phyloP scores from a whole-genome alignment of 2,113 vertebrate genomes.

The Lota lota region DNA sequence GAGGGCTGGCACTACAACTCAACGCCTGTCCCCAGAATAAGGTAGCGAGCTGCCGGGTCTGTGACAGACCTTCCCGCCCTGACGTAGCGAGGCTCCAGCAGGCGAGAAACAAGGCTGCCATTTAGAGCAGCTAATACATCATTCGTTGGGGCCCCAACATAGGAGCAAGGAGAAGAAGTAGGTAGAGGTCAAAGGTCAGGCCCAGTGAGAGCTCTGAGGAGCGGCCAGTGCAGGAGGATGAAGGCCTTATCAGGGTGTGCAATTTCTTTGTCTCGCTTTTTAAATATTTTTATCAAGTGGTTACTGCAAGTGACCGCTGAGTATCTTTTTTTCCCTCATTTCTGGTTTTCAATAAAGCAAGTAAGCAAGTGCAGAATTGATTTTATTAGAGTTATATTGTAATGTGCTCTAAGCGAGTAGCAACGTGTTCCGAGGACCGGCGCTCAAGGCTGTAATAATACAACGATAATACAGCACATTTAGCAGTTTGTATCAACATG shows the following conservation, averaged over 20 bases:
- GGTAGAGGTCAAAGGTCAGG: conserved; percentile 55
- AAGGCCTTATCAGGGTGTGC: conserved; percentile 33
- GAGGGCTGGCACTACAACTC: conserved; percentile 27
- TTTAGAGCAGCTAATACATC: conserved; percentile 34
- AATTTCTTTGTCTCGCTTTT: conserved; percentile 11
- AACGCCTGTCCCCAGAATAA: conserved; percentile 34
- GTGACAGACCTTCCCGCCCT: conserved; percentile 35
- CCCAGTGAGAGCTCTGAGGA: conserved; percentile 22
- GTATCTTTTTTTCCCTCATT: too few relatives aligned
- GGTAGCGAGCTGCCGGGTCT: conserved; percentile 20
- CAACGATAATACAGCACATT: too few relatives aligned
- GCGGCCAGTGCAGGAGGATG: too few relatives aligned
- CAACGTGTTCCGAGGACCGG: too few relatives aligned
- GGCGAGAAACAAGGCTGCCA: conserved; percentile 36
- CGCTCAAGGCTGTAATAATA: too few relatives aligned
- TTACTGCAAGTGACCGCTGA: not conserved
- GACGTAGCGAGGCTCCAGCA: conserved; percentile 44
- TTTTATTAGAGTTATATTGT: too few relatives aligned
- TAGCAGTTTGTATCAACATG: too few relatives aligned
- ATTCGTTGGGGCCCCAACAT: conserved; percentile 16
- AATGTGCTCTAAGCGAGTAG: too few relatives aligned
- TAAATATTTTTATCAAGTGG: conserved; percentile 43
- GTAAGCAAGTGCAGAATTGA: too few relatives aligned
- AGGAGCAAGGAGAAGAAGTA: conserved; percentile 2
- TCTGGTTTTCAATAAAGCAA: too few relatives aligned